Conservation (phyloP, 2,888 invertebrate species). For the Agrochola macilenta region DNA sequence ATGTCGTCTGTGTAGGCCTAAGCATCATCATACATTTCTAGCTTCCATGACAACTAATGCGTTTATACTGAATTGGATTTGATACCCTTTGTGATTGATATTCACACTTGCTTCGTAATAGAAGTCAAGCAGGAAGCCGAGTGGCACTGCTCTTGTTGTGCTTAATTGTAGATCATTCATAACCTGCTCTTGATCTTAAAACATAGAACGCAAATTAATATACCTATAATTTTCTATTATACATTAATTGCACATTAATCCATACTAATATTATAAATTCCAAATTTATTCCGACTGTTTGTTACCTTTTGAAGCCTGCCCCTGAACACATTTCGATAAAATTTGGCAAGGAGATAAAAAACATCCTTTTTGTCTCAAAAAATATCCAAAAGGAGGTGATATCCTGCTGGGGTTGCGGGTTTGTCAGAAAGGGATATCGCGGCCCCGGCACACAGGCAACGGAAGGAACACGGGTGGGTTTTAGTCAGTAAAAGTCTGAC, state of each 20-base stretch:
- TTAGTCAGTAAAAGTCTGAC: no score
- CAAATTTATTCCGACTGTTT: no score
- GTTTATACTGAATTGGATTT: slow-evolving; percentile 8
- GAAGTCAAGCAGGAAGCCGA: not conserved
- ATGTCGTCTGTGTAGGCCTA: not conserved
- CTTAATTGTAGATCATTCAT: slow-evolving; percentile 8
- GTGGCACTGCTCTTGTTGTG: not conserved
- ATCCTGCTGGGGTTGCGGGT: no score
- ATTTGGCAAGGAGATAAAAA: no score
- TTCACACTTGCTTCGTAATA: slow-evolving; percentile 17
- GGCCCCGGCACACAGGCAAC: no score
- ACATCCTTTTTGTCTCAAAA: no score
- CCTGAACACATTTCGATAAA: not conserved
- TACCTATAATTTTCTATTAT: not conserved
- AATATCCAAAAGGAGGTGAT: no score
- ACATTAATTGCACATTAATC: no score
- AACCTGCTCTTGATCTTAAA: not conserved
- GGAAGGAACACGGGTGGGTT: no score
- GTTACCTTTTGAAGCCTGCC: not conserved
- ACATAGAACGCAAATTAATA: not conserved
- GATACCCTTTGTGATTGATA: slow-evolving; percentile 28
- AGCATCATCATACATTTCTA: not conserved
- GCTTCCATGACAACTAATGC: slow-evolving; percentile 3
- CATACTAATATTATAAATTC: no score
- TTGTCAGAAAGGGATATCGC: no score